A percentile compares a stretch with the other conserved stretches of the same genome.
Evolutionary conservation across 2,797 vertebrate species (phyloP).

Genomic region (Synaphobranchus kaupii): DNA sequence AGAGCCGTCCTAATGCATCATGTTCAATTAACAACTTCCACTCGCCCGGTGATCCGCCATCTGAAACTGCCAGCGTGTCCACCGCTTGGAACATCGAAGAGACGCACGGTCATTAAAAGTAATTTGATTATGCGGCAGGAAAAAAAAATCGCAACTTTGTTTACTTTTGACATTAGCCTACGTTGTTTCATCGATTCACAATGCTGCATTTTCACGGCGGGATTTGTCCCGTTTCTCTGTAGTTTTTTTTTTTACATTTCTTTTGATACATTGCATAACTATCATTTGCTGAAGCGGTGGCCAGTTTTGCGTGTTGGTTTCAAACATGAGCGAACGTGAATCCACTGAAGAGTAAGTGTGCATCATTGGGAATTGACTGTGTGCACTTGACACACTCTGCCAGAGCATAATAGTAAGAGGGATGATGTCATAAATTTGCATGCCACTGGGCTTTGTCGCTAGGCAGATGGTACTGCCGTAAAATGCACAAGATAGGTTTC

Average conservation of each 20-base stretch:
- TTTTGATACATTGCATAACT: background rate
- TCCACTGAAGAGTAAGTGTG: background rate
- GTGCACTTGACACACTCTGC: background rate
- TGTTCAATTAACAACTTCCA: background rate
- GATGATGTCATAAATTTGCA: background rate
- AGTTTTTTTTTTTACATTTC: background rate
- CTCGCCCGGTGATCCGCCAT: background rate
- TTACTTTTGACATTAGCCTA: background rate
- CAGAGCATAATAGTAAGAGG: background rate
- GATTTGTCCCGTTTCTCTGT: background rate
- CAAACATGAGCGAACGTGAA: background rate
- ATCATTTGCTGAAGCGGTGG: background rate
- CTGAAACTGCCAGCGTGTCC: background rate
- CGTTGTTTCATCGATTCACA: background rate
- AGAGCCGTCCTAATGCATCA: background rate
- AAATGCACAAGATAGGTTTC: background rate
- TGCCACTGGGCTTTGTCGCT: background rate
- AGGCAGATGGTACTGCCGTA: constrained; percentile 23
- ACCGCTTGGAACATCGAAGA: no score
- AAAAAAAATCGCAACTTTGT: background rate
- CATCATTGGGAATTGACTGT: background rate
- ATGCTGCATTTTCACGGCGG: background rate
- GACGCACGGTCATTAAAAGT: background rate
- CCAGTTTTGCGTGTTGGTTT: background rate
- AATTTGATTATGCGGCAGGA: background rate